Evolutionary conservation across 92 coral and sea anemone species (phyloP), one percentile per base, ranked within the genome.

Genomic region (Virgularia gustaviana): DNA sequence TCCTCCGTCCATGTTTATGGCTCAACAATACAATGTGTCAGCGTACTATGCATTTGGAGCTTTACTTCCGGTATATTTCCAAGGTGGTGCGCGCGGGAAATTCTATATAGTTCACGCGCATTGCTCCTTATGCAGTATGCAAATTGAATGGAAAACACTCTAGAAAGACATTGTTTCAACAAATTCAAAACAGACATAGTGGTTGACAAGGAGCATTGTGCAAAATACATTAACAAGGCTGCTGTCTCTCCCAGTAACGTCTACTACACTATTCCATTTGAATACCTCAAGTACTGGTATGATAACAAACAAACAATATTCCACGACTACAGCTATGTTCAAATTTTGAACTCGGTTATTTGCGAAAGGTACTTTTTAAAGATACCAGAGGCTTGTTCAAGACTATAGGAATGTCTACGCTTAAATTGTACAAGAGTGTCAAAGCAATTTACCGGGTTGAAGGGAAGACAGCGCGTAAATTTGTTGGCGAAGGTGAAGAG

Each of bases 311-410:
- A 47, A 20, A 38, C 52, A 22, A 38, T 35, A 23, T 63, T 38
- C 51, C 3, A 15, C 43, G 71, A 63, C 71, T 36, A 24, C 52
- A 38, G 13, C 31, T 63, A 38, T 22, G 71, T 63, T 37, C 49
- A 63, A 41, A 63, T 63, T 8, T 19, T 42, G 57, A 65, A 65
- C 38, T 36, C 15, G 45, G 42, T 42, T 30, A 65, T 65, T 24
- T 36, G 36, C 36, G 45, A 27, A 63, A 13, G 16, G 71, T 63
- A 63, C 24, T 30, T 39, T 61, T 4, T 15, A 47, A 47, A 47
- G 18, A 47, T 47, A 15, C 55, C 3, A 5, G 55, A 47, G 55
- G 22, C 15, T 4, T 47, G n/a, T n/a, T n/a, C n/a, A 39, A 39
- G 45, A 47, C 3, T 47, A 19, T 19, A 4, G 55, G 55, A 47